phyloP scores from a whole-genome alignment of 2,113 vertebrate species.

The Eclectus roratus region DNA sequence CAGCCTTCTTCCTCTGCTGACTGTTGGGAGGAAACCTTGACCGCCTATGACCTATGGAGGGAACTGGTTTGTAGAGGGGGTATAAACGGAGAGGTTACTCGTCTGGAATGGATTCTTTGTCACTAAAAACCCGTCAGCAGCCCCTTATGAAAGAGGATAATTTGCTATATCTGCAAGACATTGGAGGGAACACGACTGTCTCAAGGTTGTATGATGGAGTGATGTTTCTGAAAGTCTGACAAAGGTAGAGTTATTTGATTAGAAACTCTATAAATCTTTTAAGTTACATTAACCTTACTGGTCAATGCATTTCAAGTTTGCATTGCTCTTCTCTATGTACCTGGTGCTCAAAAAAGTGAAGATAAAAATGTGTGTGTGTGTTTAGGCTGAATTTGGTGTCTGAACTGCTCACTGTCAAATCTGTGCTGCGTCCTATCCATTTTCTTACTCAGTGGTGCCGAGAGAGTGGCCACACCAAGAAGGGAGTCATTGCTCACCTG shows the following conservation, averaged over 20 bases:
- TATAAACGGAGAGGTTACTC: accelerated
- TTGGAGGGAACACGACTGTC: accelerated
- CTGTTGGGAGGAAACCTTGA: not conserved
- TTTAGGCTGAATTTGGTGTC: not conserved
- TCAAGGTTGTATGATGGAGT: not conserved
- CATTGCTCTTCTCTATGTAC: not conserved
- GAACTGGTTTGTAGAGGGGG: not conserved
- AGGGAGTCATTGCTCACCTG: not conserved
- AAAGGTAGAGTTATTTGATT: not conserved
- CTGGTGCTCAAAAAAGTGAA: not conserved
- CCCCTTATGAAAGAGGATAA: not conserved
- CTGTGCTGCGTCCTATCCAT: not conserved
- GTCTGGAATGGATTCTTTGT: not conserved
- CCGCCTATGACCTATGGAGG: accelerated
- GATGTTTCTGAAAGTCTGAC: not conserved
- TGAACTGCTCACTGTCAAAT: not conserved
- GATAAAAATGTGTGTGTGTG: not conserved
- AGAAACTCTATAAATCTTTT: not conserved
- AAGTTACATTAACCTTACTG: not conserved
- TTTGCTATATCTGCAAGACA: not conserved
- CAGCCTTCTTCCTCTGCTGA: not conserved
- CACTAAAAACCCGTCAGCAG: not conserved
- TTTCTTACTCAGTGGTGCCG: not conserved
- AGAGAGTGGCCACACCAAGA: not conserved
- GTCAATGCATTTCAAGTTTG: not conserved